Percentiles rank a stretch among this genome's conserved stretches.
Conservation (phyloP, 2,113 vertebrate species). For the Brevimyrus niger region DNA sequence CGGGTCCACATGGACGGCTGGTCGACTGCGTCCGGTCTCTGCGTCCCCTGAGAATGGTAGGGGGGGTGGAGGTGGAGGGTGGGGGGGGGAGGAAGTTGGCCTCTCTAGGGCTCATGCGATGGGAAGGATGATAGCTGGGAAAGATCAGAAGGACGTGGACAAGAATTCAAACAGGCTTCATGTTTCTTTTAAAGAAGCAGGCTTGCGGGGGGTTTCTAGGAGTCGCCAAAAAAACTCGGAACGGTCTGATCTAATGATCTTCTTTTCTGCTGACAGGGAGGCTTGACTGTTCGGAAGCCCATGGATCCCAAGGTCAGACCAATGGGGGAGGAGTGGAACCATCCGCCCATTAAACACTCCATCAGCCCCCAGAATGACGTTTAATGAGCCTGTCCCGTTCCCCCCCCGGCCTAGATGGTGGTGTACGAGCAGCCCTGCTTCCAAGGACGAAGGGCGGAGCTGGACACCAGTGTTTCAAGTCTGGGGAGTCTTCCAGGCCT, state of each 20-base stretch:
- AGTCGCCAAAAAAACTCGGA: not conserved
- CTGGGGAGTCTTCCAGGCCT: conserved; percentile 49
- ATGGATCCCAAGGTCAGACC: conserved; percentile 40
- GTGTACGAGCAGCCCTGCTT: conserved; percentile 68
- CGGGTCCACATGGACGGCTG: conserved; percentile 51
- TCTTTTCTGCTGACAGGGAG: conserved; percentile 30
- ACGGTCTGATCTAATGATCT: not conserved
- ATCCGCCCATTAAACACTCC: not conserved
- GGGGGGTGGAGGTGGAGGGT: not conserved
- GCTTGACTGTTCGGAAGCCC: conserved; percentile 33
- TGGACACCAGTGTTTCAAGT: conserved; percentile 60
- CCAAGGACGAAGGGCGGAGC: conserved; percentile 57
- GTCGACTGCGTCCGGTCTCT: conserved; percentile 59
- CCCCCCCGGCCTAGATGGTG: conserved; percentile 54
- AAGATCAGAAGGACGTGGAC: no score
- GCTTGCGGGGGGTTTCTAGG: not conserved
- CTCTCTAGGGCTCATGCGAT: not conserved
- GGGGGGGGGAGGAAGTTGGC: not conserved
- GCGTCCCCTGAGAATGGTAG: conserved; percentile 70
- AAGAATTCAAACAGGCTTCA: not conserved
- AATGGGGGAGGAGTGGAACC: no score
- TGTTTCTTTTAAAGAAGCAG: not conserved
- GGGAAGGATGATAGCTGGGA: not conserved
- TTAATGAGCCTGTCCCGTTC: conserved; percentile 27
- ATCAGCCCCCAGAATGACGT: not conserved